phyloP scores from a whole-genome alignment of 2,797 vertebrate species.

The Coregonus ussuriensis region DNA sequence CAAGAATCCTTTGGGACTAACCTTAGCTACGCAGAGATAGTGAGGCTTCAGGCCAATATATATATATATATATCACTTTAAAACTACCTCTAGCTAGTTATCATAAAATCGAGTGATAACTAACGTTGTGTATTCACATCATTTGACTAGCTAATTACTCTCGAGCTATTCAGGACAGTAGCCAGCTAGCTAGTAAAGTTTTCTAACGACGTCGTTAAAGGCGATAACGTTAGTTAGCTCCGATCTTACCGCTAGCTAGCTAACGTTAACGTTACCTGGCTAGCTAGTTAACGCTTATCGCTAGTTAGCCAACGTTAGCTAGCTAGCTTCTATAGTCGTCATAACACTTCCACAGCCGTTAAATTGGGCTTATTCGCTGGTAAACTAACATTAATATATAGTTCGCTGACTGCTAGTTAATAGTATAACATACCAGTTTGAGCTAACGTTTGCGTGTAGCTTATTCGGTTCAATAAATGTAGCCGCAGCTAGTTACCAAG shows the following conservation, averaged over 20 bases:
- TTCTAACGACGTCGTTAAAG: too few species aligned
- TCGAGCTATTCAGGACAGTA: constrained; percentile 17
- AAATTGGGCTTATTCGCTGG: background rate
- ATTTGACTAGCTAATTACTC: background rate
- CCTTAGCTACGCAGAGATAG: too few species aligned
- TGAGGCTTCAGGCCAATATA: background rate
- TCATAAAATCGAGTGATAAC: background rate
- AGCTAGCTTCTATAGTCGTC: constrained; percentile 30
- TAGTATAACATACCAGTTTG: background rate
- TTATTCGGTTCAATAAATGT: background rate
- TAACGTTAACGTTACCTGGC: background rate
- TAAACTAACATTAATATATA: background rate
- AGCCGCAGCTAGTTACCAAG: background rate
- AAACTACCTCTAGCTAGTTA: background rate
- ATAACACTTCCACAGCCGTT: background rate
- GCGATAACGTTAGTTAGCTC: background rate
- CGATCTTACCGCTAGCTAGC: background rate
- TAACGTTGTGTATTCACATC: too few species aligned
- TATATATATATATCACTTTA: background rate
- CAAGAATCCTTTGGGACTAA: background rate
- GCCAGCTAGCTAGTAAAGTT: constrained; percentile 23
- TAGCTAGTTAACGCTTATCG: background rate
- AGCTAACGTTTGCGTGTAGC: background rate
- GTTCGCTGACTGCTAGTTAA: background rate
- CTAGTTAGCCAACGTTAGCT: constrained; percentile 12